These are phyloP conservation scores for Meteorus sp. DNA, from an alignment of 1,140 invertebrate species.

Conservation along the genomic window DNA sequence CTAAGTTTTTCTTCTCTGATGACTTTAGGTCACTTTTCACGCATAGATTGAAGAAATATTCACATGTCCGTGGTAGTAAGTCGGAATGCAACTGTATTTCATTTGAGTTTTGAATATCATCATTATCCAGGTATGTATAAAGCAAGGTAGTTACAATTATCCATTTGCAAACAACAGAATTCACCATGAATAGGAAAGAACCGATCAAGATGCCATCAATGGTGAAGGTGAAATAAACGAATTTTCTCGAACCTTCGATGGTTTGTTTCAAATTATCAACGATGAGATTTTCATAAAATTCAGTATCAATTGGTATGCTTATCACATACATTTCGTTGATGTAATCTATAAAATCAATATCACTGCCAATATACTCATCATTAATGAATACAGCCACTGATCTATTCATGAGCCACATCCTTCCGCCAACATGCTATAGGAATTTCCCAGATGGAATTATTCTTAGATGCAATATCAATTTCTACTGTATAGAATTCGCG, in stretches of 20 bases:
- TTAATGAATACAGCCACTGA: slow-evolving; percentile 34
- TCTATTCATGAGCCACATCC: slow-evolving; percentile 28
- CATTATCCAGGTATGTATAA: no score
- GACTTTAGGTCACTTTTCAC: slow-evolving; percentile 18
- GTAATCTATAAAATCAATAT: slow-evolving; percentile 29
- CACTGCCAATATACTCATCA: slow-evolving; percentile 31
- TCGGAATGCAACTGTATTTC: slow-evolving; percentile 30
- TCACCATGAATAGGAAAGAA: slow-evolving; percentile 35
- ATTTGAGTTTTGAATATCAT: no score
- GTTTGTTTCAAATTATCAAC: slow-evolving; percentile 21
- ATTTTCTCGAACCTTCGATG: slow-evolving; percentile 28
- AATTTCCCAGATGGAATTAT: slow-evolving; percentile 15
- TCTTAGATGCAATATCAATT: not conserved
- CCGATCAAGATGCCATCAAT: slow-evolving; percentile 22
- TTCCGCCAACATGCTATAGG: slow-evolving; percentile 15
- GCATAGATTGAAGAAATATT: slow-evolving; percentile 35
- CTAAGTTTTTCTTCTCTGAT: slow-evolving; percentile 12
- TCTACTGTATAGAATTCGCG: not conserved
- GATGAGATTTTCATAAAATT: slow-evolving; percentile 30
- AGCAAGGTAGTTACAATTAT: slow-evolving; percentile 4
- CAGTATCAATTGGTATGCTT: slow-evolving; percentile 21
- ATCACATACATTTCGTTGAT: slow-evolving; percentile 26
- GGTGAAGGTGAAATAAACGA: slow-evolving; percentile 34
- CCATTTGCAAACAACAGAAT: not conserved
- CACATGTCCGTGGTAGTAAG: slow-evolving; percentile 34